These are phyloP conservation scores for Protonibea diacanthus DNA, from an alignment of 2,797 vertebrate species.

Conservation along the genomic window DNA sequence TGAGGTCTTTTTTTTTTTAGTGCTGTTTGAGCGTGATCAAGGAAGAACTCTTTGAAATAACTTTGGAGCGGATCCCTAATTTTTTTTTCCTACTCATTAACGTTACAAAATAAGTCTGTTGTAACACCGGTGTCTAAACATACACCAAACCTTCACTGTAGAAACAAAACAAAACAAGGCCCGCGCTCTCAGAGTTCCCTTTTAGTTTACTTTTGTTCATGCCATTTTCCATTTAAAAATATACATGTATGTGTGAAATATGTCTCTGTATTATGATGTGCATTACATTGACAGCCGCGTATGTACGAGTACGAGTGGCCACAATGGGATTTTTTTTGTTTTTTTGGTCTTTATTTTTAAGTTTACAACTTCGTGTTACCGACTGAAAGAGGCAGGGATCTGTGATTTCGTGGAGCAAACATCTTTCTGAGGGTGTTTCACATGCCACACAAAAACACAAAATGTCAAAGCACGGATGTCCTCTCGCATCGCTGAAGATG, in stretches of 20 bases:
- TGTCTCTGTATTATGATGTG: neutral
- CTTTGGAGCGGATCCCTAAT: too few relatives aligned
- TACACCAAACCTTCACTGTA: too few relatives aligned
- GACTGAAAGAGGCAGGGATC: neutral
- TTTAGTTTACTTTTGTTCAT: neutral
- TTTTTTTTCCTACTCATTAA: too few relatives aligned
- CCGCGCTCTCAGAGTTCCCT: too few relatives aligned
- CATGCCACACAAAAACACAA: neutral
- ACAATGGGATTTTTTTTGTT: neutral
- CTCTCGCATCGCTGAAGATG: neutral
- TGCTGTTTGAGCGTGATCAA: too few relatives aligned
- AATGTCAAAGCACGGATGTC: neutral
- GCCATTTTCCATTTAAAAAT: conserved; percentile 7
- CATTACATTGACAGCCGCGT: conserved; percentile 5
- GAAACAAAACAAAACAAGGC: too few relatives aligned
- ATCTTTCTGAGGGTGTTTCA: too few relatives aligned
- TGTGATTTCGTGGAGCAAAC: neutral
- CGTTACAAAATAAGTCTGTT: too few relatives aligned
- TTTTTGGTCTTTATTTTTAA: neutral
- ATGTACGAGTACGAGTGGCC: neutral
- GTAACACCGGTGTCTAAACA: too few relatives aligned
- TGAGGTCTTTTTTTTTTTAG: too few relatives aligned
- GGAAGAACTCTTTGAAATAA: too few relatives aligned
- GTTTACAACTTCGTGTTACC: neutral
- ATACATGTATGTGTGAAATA: neutral